Base-by-base conservation (phyloP, 2,113 vertebrate species). In the Xiphophorus couchianus region DNA sequence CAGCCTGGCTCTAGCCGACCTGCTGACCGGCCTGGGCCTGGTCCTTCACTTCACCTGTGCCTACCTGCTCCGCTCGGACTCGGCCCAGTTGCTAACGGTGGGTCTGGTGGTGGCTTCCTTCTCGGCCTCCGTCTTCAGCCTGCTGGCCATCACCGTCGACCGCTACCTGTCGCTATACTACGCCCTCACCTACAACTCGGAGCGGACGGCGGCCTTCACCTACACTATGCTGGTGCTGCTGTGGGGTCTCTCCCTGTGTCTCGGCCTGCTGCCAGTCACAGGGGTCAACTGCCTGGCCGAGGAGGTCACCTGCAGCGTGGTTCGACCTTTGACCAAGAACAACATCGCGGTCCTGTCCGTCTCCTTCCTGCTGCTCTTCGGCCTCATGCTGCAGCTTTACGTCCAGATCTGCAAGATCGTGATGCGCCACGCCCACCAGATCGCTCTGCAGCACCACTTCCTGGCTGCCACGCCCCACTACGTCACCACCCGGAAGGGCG, bases 91-190 rank as follows among this genome's bases (percentile, higher is more conserved):
- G 91, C 94, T 97, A 80, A 99, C 97, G 0, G 94, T 98, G 37
- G 98, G 98, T 73, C 94, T 99, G 89, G 96, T 99, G 81, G 97
- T 98, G 79, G 97, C 98, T 84, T 99, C 98, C 77, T 99, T 99
- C 94, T 99, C 97, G 0, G 98, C 98, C 80, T 99, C 98, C 0
- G 96, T 99, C 33, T 97, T 97, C 95, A 99, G 98, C 93, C 90
- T 99, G 94, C 90, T 99, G 94, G 97, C 98, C 48, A 99, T 99
- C 90, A 99, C 98, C 0, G 97, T 99, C 1, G 98, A 99, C 93
- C 97, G 98, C 83, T 99, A 99, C 94, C 96, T 99, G 90, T 99
- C 98, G 0, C 95, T 99, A 62, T 99, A 99, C 88, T 99, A 99
- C 0, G 98, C 98, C 51, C 94, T 99, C 90, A 99, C 98, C 39